Percentiles rank a stretch among this genome's conserved stretches.
Evolutionary conservation across 2,888 invertebrate genomes (phyloP).

Genomic region (Drosophila anceps): DNA sequence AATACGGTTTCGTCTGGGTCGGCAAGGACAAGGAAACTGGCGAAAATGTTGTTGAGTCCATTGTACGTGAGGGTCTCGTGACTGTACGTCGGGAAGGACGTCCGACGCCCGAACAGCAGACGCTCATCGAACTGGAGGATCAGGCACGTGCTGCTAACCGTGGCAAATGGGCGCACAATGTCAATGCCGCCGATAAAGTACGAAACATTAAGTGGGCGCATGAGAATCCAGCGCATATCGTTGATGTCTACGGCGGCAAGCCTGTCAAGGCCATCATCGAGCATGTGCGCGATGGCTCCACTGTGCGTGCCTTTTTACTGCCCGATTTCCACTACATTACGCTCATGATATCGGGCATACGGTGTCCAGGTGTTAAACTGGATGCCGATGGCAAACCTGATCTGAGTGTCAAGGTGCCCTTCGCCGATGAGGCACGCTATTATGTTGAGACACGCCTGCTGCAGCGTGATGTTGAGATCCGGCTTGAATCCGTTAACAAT

Average conservation of each 20-base stretch:
- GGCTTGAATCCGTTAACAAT: constrained; percentile 96
- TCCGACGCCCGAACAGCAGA: constrained; percentile 89
- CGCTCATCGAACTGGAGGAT: constrained; percentile 94
- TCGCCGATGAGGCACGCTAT: constrained; percentile 96
- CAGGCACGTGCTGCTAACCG: constrained; percentile 94
- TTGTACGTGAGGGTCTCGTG: constrained; percentile 96
- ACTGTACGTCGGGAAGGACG: constrained; percentile 90
- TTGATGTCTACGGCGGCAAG: constrained; percentile 94
- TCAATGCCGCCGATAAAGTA: constrained; percentile 88
- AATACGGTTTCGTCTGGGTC: constrained; percentile 94
- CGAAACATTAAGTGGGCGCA: constrained; percentile 95
- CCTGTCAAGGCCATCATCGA: constrained; percentile 97
- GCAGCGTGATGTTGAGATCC: constrained; percentile 95
- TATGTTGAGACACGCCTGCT: constrained; percentile 96
- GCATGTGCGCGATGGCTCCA: constrained; percentile 98
- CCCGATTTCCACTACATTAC: constrained; percentile 97
- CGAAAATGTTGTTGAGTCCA: constrained; percentile 94
- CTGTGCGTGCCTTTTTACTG: constrained; percentile 95
- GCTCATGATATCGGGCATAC: constrained; percentile 97
- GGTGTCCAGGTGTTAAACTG: constrained; percentile 93
- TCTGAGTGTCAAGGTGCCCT: constrained; percentile 88
- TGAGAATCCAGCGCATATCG: constrained; percentile 93
- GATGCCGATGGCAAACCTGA: constrained; percentile 90
- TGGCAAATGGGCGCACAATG: constrained; percentile 90
- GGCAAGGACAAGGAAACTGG: constrained; percentile 92